These are phyloP conservation scores for Phrynocephalus versicolor DNA, from an alignment of 2,113 vertebrate species.

Conservation along the genomic window DNA sequence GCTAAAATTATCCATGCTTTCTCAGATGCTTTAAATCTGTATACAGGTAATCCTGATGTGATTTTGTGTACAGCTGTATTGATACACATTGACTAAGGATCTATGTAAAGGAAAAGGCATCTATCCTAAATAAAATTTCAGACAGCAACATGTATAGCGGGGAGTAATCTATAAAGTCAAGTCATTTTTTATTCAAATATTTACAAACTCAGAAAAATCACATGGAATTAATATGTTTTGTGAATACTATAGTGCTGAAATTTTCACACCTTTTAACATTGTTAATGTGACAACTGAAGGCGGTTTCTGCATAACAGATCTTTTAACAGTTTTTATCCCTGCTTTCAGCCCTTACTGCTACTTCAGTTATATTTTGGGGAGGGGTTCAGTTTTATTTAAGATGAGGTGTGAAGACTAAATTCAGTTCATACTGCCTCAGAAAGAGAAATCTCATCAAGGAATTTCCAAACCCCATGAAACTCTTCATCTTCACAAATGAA, in stretches of 20 bases:
- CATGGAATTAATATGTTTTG: neutral
- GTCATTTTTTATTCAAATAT: neutral
- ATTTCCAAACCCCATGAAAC: too few species aligned
- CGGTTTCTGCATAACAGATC: neutral
- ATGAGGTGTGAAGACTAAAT: too few species aligned
- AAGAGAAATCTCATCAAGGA: too few species aligned
- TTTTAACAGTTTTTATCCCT: neutral
- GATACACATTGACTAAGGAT: constrained; percentile 40
- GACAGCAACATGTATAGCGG: constrained; percentile 38
- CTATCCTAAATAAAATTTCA: constrained; percentile 24
- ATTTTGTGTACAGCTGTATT: constrained; percentile 40
- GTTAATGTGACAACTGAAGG: neutral
- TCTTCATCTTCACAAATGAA: too few species aligned
- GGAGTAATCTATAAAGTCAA: constrained; percentile 41
- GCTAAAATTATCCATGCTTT: constrained; percentile 53
- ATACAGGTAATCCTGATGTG: neutral
- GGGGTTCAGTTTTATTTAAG: too few species aligned
- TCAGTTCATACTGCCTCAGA: too few species aligned
- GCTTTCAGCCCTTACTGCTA: neutral
- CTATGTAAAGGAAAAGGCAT: neutral
- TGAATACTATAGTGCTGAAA: neutral
- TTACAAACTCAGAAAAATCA: constrained; percentile 13
- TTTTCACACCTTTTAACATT: neutral
- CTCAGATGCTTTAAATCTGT: constrained; percentile 33
- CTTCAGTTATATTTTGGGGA: neutral